phyloP scores from a whole-genome alignment of 2,888 invertebrate genomes.

The Teleiodes luculella region DNA sequence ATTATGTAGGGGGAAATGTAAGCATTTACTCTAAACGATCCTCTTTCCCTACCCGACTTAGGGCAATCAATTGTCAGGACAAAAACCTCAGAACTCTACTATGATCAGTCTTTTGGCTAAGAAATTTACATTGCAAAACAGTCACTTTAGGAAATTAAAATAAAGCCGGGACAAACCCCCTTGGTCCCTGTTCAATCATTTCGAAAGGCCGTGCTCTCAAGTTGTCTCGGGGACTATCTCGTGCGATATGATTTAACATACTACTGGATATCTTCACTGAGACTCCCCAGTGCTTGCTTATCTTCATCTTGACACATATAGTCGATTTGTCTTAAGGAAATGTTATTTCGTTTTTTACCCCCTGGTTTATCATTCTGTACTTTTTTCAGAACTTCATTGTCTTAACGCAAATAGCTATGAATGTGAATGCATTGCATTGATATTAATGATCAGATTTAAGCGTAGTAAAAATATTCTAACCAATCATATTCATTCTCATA shows the following conservation, averaged over 20 bases:
- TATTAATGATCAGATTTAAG: too few relatives aligned
- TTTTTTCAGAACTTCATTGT: too few relatives aligned
- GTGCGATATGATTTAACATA: slow-evolving; percentile 40
- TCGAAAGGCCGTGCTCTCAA: slow-evolving; percentile 64
- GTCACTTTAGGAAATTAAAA: slow-evolving; percentile 77
- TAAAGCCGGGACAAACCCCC: slow-evolving; percentile 66
- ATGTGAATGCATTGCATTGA: too few relatives aligned
- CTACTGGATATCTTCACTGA: slow-evolving; percentile 1
- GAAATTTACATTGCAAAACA: slow-evolving; percentile 68
- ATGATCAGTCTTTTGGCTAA: slow-evolving; percentile 45
- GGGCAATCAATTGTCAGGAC: slow-evolving; percentile 13
- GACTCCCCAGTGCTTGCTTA: slow-evolving; percentile 3
- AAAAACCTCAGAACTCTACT: slow-evolving; percentile 43
- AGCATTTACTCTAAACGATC: slow-evolving; percentile 5
- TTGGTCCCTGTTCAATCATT: slow-evolving; percentile 76
- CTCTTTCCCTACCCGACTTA: slow-evolving; percentile 7
- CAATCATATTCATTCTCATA: too few relatives aligned
- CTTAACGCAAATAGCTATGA: too few relatives aligned
- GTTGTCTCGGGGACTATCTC: slow-evolving; percentile 61
- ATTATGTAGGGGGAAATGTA: not conserved
- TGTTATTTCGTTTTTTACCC: not conserved
- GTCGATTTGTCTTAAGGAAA: not conserved
- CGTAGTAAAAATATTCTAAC: too few relatives aligned
- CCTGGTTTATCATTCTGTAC: not conserved
- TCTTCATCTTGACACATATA: slow-evolving; percentile 1